phyloP scores from a whole-genome alignment of 2,113 vertebrate species.

The Orthonyx spaldingii region DNA sequence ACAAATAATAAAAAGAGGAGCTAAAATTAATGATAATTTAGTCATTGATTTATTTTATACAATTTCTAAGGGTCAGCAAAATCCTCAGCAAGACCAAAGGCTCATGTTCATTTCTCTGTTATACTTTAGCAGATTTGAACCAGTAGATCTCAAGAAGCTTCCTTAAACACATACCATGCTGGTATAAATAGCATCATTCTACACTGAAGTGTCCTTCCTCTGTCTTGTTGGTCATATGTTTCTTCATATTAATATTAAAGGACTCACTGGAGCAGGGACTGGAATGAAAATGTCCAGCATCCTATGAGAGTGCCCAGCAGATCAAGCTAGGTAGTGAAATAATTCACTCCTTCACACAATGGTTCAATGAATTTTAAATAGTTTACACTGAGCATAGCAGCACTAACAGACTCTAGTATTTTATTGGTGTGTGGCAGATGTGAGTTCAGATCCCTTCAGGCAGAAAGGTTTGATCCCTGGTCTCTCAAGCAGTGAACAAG shows the following conservation, averaged over 20 bases:
- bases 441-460: slow-evolving; percentile 15
- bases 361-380: slow-evolving; percentile 48
- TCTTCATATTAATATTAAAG: not conserved
- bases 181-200: not conserved
- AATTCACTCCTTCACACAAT: not conserved
- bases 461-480: not conserved
- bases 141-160: not conserved
- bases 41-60: not conserved
- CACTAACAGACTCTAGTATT: not conserved
- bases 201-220: not conserved
- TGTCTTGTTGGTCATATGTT: not conserved
- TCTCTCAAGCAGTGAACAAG: not conserved
- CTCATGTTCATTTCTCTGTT: not conserved
- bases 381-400: not conserved
- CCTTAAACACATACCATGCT: not conserved
- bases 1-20: not conserved
- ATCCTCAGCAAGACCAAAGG: not conserved
- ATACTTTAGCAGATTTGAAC: not conserved
- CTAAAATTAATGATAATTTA: not conserved
- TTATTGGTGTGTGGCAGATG: slow-evolving; percentile 1
- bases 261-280: not conserved
- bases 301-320: not conserved
- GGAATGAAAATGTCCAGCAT: not conserved
- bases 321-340: not conserved
- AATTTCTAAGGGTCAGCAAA: not conserved